Conservation (phyloP, 1,140 invertebrate genomes). For the Zeugodacus cucurbitae region DNA sequence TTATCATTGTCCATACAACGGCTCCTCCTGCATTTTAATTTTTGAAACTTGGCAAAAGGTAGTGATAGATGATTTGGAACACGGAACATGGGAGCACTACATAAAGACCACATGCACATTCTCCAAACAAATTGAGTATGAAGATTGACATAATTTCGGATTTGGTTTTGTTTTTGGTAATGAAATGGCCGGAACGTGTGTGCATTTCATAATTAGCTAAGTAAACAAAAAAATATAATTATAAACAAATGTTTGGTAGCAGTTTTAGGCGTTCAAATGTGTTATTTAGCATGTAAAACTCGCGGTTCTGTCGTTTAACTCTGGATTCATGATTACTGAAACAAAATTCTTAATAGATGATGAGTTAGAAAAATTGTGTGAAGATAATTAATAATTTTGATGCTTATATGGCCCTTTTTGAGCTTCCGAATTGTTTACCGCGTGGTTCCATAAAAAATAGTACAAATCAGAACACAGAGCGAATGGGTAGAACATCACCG, state of each 20-base stretch:
- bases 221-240: not conserved
- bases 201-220: not conserved
- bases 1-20: too few species aligned
- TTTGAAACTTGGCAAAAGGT: too few species aligned
- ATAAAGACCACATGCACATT: not conserved
- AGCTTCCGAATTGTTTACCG: not conserved
- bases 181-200: not conserved
- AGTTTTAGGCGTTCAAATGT: too few species aligned
- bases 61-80: too few species aligned
- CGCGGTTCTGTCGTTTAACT: too few species aligned
- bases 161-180: not conserved
- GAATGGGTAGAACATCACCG: too few species aligned
- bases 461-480: too few species aligned
- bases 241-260: not conserved
- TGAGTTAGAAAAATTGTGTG: too few species aligned
- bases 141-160: not conserved
- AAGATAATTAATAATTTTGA: not conserved
- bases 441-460: not conserved
- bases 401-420: not conserved
- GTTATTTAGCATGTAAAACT: not conserved
- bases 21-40: too few species aligned
- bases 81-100: too few species aligned
- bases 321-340: too few species aligned
- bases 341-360: too few species aligned
- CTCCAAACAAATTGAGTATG: not conserved